These are phyloP conservation scores for Circaetus cinerascens DNA, from an alignment of 2,113 vertebrate genomes.

Conservation along the genomic window DNA sequence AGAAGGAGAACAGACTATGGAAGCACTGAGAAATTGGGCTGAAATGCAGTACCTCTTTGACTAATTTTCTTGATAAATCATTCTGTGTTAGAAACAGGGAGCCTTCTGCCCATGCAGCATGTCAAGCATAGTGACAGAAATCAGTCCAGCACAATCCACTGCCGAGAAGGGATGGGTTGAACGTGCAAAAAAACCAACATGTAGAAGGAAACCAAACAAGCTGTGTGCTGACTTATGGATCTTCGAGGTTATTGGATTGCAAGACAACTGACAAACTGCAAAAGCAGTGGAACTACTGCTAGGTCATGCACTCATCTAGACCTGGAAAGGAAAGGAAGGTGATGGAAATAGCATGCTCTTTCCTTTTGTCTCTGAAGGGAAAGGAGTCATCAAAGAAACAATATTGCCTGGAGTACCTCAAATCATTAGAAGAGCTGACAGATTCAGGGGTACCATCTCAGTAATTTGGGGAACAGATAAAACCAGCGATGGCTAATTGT, in stretches of 20 bases:
- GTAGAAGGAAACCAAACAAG: background rate
- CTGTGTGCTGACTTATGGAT: background rate
- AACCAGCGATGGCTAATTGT: background rate
- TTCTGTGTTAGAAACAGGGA: background rate
- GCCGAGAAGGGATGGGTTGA: background rate
- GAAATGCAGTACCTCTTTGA: background rate
- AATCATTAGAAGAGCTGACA: background rate
- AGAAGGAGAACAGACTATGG: accelerated
- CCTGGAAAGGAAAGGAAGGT: background rate
- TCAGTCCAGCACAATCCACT: background rate
- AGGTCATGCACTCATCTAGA: background rate
- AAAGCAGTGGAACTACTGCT: background rate
- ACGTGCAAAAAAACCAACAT: background rate
- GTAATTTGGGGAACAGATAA: background rate
- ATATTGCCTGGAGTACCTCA: background rate
- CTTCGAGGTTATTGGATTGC: background rate
- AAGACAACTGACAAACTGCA: background rate
- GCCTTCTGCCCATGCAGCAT: background rate
- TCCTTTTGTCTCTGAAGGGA: background rate
- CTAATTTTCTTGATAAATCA: background rate
- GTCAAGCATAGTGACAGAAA: background rate
- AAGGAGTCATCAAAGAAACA: background rate
- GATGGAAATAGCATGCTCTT: background rate
- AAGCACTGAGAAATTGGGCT: background rate
- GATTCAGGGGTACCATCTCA: background rate